These are phyloP conservation scores for Xylota segnis DNA, from an alignment of 2,888 invertebrate species.

Conservation along the genomic window DNA sequence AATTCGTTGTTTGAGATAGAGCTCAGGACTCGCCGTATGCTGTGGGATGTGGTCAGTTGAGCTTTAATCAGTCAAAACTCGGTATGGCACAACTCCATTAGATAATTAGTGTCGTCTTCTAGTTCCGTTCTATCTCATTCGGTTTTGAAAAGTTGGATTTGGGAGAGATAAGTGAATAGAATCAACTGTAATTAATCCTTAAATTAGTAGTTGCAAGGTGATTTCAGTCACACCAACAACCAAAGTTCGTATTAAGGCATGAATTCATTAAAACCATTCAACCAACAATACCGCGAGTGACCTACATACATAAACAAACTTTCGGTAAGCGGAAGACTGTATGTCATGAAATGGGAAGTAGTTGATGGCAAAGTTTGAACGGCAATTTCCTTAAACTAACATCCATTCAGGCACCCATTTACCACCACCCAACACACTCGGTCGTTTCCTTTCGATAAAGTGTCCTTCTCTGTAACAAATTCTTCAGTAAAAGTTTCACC, in stretches of 20 bases:
- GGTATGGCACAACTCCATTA: too few species aligned
- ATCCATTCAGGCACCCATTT: conserved; percentile 2
- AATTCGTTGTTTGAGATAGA: too few species aligned
- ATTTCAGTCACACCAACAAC: too few species aligned
- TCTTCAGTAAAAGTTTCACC: conserved; percentile 47
- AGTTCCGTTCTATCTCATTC: too few species aligned
- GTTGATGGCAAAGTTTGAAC: conserved; percentile 50
- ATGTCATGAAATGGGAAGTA: background rate
- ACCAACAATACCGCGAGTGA: background rate
- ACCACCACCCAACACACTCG: conserved; percentile 22
- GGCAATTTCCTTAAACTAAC: conserved; percentile 61
- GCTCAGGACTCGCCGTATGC: too few species aligned
- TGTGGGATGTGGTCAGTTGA: too few species aligned
- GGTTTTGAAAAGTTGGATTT: too few species aligned
- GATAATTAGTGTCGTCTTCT: too few species aligned
- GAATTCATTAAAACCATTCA: background rate
- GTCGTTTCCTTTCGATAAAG: conserved; percentile 49
- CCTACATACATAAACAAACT: conserved; percentile 14
- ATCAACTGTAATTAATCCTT: too few species aligned
- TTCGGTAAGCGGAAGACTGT: conserved; percentile 3
- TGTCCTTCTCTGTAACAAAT: conserved; percentile 36
- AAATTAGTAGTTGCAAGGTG: too few species aligned
- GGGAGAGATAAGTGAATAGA: too few species aligned
- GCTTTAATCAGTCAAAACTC: too few species aligned
- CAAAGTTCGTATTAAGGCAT: background rate